Evolutionary conservation across 2,113 vertebrate genomes (phyloP).

Genomic region (Protomyctophum bolini): DNA sequence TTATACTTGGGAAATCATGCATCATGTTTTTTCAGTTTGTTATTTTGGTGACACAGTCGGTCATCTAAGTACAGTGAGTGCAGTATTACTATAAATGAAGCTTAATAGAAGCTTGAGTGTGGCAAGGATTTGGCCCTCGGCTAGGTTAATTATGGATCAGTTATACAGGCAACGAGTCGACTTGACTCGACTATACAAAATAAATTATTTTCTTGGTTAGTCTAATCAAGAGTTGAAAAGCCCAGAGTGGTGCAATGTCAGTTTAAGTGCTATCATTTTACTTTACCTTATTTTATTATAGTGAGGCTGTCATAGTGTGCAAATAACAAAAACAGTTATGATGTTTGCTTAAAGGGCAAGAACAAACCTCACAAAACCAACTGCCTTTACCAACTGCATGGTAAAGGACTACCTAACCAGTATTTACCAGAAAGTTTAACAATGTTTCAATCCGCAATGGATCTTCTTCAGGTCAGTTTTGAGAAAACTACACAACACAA

Average conservation of each 20-base stretch:
- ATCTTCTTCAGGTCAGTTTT: too few relatives aligned
- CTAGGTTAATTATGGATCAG: constrained; percentile 30
- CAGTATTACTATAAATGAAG: too few relatives aligned
- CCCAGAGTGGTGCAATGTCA: not conserved
- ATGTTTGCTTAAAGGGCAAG: constrained; percentile 12
- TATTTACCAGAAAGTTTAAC: too few relatives aligned
- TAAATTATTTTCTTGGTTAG: not conserved
- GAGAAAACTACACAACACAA: too few relatives aligned
- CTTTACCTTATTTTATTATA: constrained; percentile 9
- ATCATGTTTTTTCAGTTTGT: too few relatives aligned
- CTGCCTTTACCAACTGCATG: too few relatives aligned
- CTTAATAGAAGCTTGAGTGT: constrained; percentile 11
- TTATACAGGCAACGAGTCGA: constrained; percentile 24
- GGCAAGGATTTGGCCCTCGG: constrained; percentile 24
- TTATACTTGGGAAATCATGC: too few relatives aligned
- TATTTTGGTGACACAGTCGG: too few relatives aligned
- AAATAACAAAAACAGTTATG: constrained; percentile 27
- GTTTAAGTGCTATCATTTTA: not conserved
- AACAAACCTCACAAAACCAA: constrained; percentile 22
- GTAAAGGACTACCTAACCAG: too few relatives aligned
- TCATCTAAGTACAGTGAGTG: too few relatives aligned
- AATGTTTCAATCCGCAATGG: too few relatives aligned
- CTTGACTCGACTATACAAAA: constrained; percentile 15
- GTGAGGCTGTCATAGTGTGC: constrained; percentile 33
- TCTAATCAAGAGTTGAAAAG: not conserved